A percentile compares a stretch with the other conserved stretches of the same genome.
Conservation (phyloP, 2,113 vertebrate genomes). For the Paramormyrops kingsleyae region DNA sequence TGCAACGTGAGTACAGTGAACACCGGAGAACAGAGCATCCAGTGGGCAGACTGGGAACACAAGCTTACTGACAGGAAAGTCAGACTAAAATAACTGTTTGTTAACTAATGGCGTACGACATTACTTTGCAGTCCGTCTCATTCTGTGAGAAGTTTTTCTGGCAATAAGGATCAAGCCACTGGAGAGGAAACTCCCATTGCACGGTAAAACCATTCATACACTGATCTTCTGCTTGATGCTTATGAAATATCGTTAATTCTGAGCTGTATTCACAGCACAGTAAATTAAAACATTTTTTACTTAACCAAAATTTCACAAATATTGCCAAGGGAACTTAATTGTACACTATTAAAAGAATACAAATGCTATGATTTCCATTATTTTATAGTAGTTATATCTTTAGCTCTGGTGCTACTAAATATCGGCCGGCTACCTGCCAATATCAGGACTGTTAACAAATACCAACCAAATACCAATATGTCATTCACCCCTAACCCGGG, state of each 20-base stretch:
- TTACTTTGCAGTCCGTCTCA: conserved; percentile 45
- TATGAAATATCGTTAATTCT: neutral
- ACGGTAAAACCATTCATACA: neutral
- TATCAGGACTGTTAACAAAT: neutral
- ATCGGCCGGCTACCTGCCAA: neutral
- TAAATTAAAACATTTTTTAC: neutral
- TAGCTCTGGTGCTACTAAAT: neutral
- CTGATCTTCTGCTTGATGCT: neutral
- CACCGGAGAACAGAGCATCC: neutral
- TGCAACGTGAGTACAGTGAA: conserved; percentile 64
- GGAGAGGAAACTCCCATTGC: neutral
- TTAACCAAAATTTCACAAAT: neutral
- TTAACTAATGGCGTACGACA: neutral
- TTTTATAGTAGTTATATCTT: neutral
- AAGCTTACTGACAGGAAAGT: neutral
- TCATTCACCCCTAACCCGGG: neutral
- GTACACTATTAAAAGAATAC: neutral
- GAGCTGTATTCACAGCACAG: neutral
- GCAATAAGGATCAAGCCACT: conserved; percentile 28
- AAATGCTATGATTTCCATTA: neutral
- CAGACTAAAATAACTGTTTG: neutral
- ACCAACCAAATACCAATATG: neutral
- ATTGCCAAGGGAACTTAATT: neutral
- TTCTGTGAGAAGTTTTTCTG: conserved; percentile 59
- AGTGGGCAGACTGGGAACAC: neutral